Evolutionary conservation across 1,140 invertebrate genomes (phyloP).

Genomic region (Anoplophora glabripennis): DNA sequence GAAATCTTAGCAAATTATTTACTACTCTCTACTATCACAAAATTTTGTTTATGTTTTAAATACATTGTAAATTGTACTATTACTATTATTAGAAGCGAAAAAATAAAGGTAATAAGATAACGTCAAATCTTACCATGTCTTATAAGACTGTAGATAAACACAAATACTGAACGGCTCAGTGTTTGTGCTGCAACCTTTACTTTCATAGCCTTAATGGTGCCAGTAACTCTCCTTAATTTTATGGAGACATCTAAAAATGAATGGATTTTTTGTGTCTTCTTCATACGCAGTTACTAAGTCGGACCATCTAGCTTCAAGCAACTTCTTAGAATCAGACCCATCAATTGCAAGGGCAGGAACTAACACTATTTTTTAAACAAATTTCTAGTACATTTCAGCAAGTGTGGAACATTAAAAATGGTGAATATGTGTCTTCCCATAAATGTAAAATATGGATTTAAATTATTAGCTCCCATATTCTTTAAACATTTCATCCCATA

Average conservation of each 20-base stretch:
- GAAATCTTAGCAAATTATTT: too few relatives aligned
- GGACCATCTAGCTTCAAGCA: constrained; percentile 17
- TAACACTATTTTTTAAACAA: constrained; percentile 22
- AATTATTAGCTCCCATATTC: constrained; percentile 9
- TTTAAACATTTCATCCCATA: constrained; percentile 25
- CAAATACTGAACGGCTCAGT: constrained; percentile 13
- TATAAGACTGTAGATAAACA: constrained; percentile 16
- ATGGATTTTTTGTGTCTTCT: constrained; percentile 17
- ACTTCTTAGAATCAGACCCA: neutral
- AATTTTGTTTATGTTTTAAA: too few relatives aligned
- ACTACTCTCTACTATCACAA: too few relatives aligned
- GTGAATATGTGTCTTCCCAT: constrained; percentile 10
- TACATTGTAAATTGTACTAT: too few relatives aligned
- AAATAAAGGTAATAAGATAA: constrained; percentile 4
- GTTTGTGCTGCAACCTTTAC: constrained; percentile 15
- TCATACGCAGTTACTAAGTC: constrained; percentile 14
- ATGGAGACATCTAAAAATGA: constrained; percentile 15
- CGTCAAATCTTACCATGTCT: constrained; percentile 4
- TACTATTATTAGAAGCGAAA: neutral
- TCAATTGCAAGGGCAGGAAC: constrained; percentile 3
- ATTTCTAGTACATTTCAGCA: constrained; percentile 21
- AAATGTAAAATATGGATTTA: constrained; percentile 15
- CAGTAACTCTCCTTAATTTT: constrained; percentile 22
- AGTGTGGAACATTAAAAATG: constrained; percentile 23
- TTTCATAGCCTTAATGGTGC: constrained; percentile 15